These are phyloP conservation scores for Heteromyza rotundicornis DNA, from an alignment of 2,888 invertebrate genomes.

Conservation along the genomic window DNA sequence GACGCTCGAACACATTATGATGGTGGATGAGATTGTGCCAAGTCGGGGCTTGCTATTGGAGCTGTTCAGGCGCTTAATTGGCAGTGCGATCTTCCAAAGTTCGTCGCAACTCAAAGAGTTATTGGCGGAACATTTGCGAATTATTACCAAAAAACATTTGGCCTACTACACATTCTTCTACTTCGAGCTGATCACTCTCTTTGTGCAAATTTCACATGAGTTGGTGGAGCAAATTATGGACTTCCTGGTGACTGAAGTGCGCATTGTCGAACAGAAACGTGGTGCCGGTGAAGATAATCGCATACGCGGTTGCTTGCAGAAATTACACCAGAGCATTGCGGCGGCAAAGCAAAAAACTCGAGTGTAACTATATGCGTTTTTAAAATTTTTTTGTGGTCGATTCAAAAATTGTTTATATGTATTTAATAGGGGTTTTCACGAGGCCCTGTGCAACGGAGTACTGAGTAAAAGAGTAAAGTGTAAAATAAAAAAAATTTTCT, in stretches of 20 bases:
- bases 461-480: too few relatives aligned
- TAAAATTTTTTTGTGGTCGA: too few relatives aligned
- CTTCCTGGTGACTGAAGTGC: slow-evolving; percentile 50
- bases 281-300: slow-evolving; percentile 59
- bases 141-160: slow-evolving; percentile 56
- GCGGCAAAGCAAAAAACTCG: background rate
- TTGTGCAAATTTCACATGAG: slow-evolving; percentile 46
- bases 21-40: slow-evolving; percentile 58
- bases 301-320: slow-evolving; percentile 52
- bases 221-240: slow-evolving; percentile 47
- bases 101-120: slow-evolving; percentile 38
- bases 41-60: slow-evolving; percentile 51
- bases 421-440: too few relatives aligned
- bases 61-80: slow-evolving; percentile 45
- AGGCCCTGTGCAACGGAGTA: too few relatives aligned
- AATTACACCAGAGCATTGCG: slow-evolving; percentile 11
- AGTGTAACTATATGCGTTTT: too few relatives aligned
- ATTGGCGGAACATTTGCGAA: slow-evolving; percentile 45
- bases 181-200: slow-evolving; percentile 56
- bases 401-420: too few relatives aligned
- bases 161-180: slow-evolving; percentile 60
- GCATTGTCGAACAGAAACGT: slow-evolving; percentile 55
- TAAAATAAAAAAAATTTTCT: too few relatives aligned
- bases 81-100: slow-evolving; percentile 37
- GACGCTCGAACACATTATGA: slow-evolving; percentile 60